A percentile compares a stretch with the other conserved stretches of the same genome.
Conservation (phyloP, 1,140 invertebrate species). For the Neodiprion pinetum region DNA sequence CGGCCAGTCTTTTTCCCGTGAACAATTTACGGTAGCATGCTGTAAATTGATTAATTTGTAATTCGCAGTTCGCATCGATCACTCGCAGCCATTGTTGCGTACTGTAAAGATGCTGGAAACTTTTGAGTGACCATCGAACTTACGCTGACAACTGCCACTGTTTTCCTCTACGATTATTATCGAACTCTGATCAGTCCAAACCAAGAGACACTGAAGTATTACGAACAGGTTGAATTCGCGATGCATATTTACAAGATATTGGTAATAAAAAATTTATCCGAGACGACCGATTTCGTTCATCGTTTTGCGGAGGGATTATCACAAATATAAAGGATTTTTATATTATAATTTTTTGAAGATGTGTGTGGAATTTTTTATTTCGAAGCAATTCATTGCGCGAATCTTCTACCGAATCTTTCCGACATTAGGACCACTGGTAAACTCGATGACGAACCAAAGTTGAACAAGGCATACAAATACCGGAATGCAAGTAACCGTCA, state of each 20-base stretch:
- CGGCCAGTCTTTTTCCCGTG: slow-evolving; percentile 71
- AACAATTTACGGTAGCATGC: slow-evolving; percentile 77
- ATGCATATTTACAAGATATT: too few species aligned
- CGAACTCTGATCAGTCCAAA: slow-evolving; percentile 11
- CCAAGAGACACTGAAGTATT: slow-evolving; percentile 5
- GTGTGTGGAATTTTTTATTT: too few species aligned
- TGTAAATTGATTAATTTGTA: slow-evolving; percentile 51
- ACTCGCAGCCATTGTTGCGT: slow-evolving; percentile 11
- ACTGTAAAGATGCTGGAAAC: neutral
- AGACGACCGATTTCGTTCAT: too few species aligned
- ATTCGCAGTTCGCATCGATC: slow-evolving; percentile 29
- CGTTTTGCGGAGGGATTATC: too few species aligned
- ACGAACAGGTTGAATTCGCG: neutral
- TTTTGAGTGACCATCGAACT: slow-evolving; percentile 22
- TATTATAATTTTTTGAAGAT: too few species aligned
- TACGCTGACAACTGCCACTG: slow-evolving; percentile 30
- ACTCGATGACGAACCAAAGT: too few species aligned
- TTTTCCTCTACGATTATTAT: slow-evolving; percentile 20
- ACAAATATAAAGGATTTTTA: too few species aligned
- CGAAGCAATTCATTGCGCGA: too few species aligned
- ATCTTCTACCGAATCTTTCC: too few species aligned
- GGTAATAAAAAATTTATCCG: too few species aligned
- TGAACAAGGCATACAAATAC: neutral
- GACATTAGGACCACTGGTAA: too few species aligned
- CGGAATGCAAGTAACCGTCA: slow-evolving; percentile 35